Evolutionary conservation across 2,113 vertebrate species (phyloP).

Genomic region (Phyllostomus discolor): DNA sequence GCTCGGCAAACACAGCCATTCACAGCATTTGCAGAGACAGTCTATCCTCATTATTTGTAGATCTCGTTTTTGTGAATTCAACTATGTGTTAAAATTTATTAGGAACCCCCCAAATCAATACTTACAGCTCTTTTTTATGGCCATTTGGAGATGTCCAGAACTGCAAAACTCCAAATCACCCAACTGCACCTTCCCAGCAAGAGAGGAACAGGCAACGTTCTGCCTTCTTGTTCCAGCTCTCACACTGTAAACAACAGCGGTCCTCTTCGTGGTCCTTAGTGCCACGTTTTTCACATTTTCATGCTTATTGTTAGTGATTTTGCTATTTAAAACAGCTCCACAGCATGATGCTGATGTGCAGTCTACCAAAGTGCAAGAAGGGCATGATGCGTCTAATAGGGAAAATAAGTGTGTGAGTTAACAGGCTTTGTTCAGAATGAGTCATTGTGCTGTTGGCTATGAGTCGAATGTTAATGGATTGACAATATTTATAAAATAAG

Average conservation of each 20-base stretch:
- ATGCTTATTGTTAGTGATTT: neutral
- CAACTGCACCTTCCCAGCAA: fast-evolving
- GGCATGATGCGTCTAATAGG: fast-evolving
- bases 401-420: neutral
- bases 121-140: neutral
- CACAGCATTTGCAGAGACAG: neutral
- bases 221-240: neutral
- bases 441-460: neutral
- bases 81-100: neutral
- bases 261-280: neutral
- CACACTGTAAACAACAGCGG: fast-evolving
- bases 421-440: neutral
- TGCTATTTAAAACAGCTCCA: neutral
- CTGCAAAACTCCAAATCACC: neutral
- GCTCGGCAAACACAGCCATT: neutral
- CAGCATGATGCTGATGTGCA: neutral
- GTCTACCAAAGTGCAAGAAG: neutral
- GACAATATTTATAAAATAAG: neutral
- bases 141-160: neutral
- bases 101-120: neutral
- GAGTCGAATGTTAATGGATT: neutral
- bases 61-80: neutral
- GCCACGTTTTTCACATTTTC: neutral
- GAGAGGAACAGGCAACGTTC: fast-evolving
- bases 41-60: neutral